Evolutionary conservation across 2,888 invertebrate species (phyloP), one percentile per base, ranked within the genome.

Genomic region (Acanthosepion pharaonis): DNA sequence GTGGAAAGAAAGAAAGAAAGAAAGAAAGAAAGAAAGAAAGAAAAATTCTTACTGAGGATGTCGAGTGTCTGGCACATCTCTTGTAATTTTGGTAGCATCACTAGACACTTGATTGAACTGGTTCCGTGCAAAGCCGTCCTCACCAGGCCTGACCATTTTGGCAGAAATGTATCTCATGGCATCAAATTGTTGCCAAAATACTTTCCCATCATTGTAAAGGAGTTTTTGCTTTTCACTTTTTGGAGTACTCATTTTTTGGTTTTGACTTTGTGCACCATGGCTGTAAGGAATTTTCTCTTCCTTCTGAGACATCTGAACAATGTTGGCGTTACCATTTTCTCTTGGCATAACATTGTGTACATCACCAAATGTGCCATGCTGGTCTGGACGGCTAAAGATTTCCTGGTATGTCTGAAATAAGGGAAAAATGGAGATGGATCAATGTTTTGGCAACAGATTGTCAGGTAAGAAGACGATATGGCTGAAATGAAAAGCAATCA

Each of bases 61-160:
- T 96, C 99, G 98, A 0, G 99, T 99, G 97, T 99, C 99, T 1
- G 99, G 99, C 95, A 99, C 98, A 92, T 98, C 98, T 95, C 99
- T 98, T 97, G 99, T 99, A 97, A 99, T 99, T 6, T 99, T 98
- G 95, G 99, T 97, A 96, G 98, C 98, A 97, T 99, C 99, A 94
- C 99, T 99, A 8, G 99, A 99, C 95, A 98, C 98, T 97, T 99
- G 99, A 98, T 99, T 99, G 98, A 99, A 99, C 97, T 99, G 98
- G 98, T 99, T 99, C 96, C 98, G 98, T 91, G 98, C 98, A 97
- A 99, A 99, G 1, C 99, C 99, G 98, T 99, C 99, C 97, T 98
- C 98, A 3, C 98, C 98, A 18, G 98, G 98, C 96, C 98, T 98
- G 94, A 98, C 98, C 0, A 98, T 98, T 0, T 98, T 99, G 59